Base-by-base conservation (phyloP, 2,797 vertebrate genomes). In the Pristis pectinata region DNA sequence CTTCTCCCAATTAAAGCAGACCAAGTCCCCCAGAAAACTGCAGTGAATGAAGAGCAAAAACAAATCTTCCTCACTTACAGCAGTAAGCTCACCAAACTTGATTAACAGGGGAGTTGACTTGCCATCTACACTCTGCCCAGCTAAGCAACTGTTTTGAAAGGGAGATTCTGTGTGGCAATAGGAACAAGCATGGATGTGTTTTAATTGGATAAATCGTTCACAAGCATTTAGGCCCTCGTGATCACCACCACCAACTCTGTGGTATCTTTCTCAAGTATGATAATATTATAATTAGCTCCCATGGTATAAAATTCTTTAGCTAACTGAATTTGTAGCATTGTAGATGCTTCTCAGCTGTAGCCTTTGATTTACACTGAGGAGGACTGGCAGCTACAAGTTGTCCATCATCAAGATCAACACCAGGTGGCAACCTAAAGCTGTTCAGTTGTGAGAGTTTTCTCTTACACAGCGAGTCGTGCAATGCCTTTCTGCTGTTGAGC, bases 371-470 rank as follows among this genome's bases (percentile, higher is more conserved):
- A 24, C 61, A 22, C 6, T 22, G 61, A 19, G 56, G 64, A 64
- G 5, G n/a, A 9, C 53, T 53, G 24, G 44, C 27, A 87, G 27
- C 9, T 7, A 17, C 11, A 59, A 70, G 6, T 61, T 93, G n/a
- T 10, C 61, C 19, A 22, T 93, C 11, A 41, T 93, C 64, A 93
- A 44, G 22, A 44, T 93, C 37, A 70, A 74, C 67, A 74, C 41
- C 70, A 94, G 92, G 22, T 94, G 92, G 92, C 67, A 94, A 34
- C 30, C 34, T 74, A 34, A 53, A 94, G 70, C 92, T 94, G 30
- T 34, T 94, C 49, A 94, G 30, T 49, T 13, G 5, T 34, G 24
- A 53, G 70, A 34, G 34, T 94, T 44, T 87, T 44, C 19, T 93
- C 2, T 76, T 53, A 67, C 4, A 56, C 1, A 0, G 8, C 5